Base-by-base conservation (phyloP, 2,888 invertebrate genomes). In the Andrena bucephala region DNA sequence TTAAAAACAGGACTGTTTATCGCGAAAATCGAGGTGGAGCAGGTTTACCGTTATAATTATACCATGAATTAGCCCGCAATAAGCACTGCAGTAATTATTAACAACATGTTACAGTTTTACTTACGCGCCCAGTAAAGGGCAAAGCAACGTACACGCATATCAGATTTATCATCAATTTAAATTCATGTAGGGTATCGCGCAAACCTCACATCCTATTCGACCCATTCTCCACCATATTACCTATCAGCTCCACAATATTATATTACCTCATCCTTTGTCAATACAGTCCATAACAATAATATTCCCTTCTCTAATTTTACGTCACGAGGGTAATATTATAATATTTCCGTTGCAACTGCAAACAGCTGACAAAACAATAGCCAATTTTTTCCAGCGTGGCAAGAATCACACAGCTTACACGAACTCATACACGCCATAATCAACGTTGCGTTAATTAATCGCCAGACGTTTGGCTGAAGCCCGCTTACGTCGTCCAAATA, bases 391-490 rank as follows among this genome's bases (percentile, higher is more conserved):
- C 7, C 16, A 48, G 52, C 33, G n/a, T 52, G 10, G 7, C 31
- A 10, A 7, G 31, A 20, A 27, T 67, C 52, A 29, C 20, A 67
- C 13, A 31, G 10, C 10, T 52, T 67, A 8, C 33, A 20, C 5
- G 7, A 67, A 67, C 52, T 24, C 33, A 0, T 13, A 1, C 27
- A 1, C 59, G 27, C 1, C 10, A 20, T 20, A 20, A 20, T 20
- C 60, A 52, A 69, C 75, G 66, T 70, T 70, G 52, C 65, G 57
- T 85, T 77, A 71, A 81, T 85, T 73, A 70, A 42, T 65, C 66
- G 72, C 60, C 33, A 50, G 27, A 57, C 70, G 71, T 81, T 85
- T 71, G 70, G 71, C 71, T 52, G 66, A 50, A 70, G 59, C 50
- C 50, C 24, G 20, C 36, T 50, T 4, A 20, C 42, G 27, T 2